A percentile compares a stretch with the other conserved stretches of the same genome.
Evolutionary conservation across 1,140 invertebrate species (phyloP).

Genomic region (Scaptomyza pallida): DNA sequence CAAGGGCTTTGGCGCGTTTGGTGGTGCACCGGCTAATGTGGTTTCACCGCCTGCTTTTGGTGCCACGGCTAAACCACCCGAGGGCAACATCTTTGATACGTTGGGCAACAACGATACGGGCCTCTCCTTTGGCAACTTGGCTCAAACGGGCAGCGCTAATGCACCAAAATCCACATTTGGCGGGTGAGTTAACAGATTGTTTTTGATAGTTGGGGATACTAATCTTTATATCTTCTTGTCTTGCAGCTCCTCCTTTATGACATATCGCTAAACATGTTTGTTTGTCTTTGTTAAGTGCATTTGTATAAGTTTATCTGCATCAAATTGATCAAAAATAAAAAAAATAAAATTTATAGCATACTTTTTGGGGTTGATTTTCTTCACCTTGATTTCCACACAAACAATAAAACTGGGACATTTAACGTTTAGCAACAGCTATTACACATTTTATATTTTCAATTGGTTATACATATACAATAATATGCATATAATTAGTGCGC

Average conservation of each 20-base stretch:
- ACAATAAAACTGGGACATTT: constrained; percentile 62
- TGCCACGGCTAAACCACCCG: constrained; percentile 63
- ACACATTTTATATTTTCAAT: constrained; percentile 77
- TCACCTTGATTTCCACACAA: too few species aligned
- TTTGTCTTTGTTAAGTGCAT: constrained; percentile 13
- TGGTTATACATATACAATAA: constrained; percentile 68
- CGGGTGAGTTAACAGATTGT: constrained; percentile 81
- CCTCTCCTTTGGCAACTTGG: constrained; percentile 86
- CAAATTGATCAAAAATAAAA: too few species aligned
- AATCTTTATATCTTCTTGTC: not conserved
- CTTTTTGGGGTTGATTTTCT: too few species aligned
- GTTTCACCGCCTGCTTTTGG: constrained; percentile 66
- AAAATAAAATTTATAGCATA: not conserved
- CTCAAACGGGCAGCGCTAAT: constrained; percentile 84
- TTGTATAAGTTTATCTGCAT: constrained; percentile 20
- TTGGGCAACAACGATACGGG: constrained; percentile 85
- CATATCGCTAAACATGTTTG: constrained; percentile 31
- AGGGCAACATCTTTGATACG: constrained; percentile 85
- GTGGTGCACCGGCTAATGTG: constrained; percentile 22
- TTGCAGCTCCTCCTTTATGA: constrained; percentile 46
- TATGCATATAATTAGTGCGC: constrained; percentile 72
- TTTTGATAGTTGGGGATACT: not conserved
- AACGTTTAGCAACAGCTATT: constrained; percentile 78
- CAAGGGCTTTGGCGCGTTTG: constrained; percentile 84
- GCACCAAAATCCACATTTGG: constrained; percentile 82